Percentiles rank a stretch among this genome's conserved stretches.
phyloP scores from a whole-genome alignment of 2,888 invertebrate genomes.

The Orthosia gothica region DNA sequence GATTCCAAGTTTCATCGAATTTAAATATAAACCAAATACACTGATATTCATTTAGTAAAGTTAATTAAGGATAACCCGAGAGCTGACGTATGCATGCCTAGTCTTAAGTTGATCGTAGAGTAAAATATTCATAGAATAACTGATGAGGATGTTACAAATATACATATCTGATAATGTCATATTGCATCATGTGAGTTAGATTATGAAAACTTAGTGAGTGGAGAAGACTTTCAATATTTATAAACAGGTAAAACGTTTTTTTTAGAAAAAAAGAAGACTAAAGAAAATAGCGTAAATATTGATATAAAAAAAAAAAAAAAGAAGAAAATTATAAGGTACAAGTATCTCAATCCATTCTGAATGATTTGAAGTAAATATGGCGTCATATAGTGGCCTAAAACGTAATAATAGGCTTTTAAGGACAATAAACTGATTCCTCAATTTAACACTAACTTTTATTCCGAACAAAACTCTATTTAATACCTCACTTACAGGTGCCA shows the following conservation, averaged over 20 bases:
- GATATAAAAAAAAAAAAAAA: no score
- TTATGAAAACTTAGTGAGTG: neutral
- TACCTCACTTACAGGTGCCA: neutral
- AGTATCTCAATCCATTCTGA: neutral
- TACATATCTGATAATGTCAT: conserved; percentile 41
- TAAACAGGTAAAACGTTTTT: no score
- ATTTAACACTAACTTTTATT: neutral
- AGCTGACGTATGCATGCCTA: neutral
- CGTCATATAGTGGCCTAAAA: neutral
- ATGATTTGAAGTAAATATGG: neutral
- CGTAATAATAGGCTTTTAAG: neutral
- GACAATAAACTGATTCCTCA: neutral
- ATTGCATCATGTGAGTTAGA: conserved; percentile 28
- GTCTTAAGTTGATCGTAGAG: conserved; percentile 34
- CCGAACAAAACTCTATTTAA: neutral
- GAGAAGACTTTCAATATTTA: no score
- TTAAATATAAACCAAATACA: conserved; percentile 23
- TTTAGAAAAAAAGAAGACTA: no score
- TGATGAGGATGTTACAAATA: conserved; percentile 51
- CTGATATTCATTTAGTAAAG: conserved; percentile 31
- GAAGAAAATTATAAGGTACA: no score
- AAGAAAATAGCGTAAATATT: no score
- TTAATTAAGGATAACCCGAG: conserved; percentile 46
- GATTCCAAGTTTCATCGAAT: neutral
- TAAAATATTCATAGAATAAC: conserved; percentile 71